Conservation (phyloP, 2,797 vertebrate species). For the Clamator glandarius region DNA sequence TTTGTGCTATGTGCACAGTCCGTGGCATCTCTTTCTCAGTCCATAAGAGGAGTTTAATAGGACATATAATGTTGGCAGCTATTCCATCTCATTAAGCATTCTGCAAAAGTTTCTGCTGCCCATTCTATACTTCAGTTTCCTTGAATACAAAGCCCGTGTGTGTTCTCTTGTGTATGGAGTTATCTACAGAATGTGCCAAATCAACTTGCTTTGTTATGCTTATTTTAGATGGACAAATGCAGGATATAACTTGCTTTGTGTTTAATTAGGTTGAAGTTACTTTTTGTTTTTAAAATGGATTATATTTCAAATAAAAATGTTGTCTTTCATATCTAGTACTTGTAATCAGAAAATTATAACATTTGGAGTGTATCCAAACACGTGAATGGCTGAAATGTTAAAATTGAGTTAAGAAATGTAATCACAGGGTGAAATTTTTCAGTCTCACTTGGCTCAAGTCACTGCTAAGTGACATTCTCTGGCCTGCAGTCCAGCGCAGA, state of each 20-base stretch:
- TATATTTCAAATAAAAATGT: conserved; percentile 10
- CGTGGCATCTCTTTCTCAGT: neutral
- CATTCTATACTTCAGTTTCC: neutral
- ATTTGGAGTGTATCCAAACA: neutral
- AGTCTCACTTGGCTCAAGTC: neutral
- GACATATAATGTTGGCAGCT: neutral
- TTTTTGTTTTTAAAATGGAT: conserved; percentile 9
- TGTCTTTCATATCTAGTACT: neutral
- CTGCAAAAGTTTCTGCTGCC: neutral
- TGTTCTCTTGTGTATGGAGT: neutral
- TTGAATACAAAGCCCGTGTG: neutral
- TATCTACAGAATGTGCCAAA: neutral
- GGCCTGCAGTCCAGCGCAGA: neutral
- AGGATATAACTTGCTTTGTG: conserved; percentile 13
- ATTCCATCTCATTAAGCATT: neutral
- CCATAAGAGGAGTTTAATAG: neutral
- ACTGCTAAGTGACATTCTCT: neutral
- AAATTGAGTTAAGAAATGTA: neutral
- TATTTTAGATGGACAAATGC: neutral
- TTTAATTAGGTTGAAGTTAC: neutral
- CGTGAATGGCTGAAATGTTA: neutral
- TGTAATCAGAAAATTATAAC: neutral
- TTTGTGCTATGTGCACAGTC: neutral
- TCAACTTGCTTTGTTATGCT: conserved; percentile 2
- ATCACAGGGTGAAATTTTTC: neutral